A percentile compares a stretch with the other conserved stretches of the same genome.
Conservation (phyloP, 2,113 vertebrate species). For the Rhabdomys dilectus region DNA sequence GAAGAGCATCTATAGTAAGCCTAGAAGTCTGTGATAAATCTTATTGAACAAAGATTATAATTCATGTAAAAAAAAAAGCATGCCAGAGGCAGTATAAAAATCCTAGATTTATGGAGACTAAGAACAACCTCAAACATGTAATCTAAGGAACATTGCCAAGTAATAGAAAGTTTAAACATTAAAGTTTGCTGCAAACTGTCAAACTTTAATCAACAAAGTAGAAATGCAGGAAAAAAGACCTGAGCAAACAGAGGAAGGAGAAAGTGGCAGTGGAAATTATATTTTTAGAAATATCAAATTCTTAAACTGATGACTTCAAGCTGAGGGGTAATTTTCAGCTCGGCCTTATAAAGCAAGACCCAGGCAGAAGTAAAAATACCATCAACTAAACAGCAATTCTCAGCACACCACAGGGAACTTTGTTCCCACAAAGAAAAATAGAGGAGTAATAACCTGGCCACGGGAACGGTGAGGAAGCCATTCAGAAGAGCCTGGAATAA, state of each 20-base stretch:
- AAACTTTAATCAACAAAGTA: constrained; percentile 38
- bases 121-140: constrained; percentile 5
- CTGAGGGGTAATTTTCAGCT: constrained; percentile 71
- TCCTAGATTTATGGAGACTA: background rate
- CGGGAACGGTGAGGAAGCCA: constrained; percentile 60
- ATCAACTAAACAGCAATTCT: constrained; percentile 70
- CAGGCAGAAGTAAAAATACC: constrained; percentile 73
- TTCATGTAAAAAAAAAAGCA: constrained; percentile 44
- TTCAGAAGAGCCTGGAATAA: constrained; percentile 57
- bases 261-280: constrained; percentile 7
- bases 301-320: constrained; percentile 67
- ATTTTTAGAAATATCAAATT: constrained; percentile 73
- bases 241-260: constrained; percentile 16
- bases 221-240: constrained; percentile 9
- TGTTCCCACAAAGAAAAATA: constrained; percentile 71
- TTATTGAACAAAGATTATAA: constrained; percentile 45
- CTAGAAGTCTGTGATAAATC: background rate
- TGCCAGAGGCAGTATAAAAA: background rate
- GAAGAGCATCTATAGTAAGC: constrained; percentile 46
- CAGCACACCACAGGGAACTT: constrained; percentile 63
- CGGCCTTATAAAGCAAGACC: constrained; percentile 56
- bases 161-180: constrained; percentile 42
- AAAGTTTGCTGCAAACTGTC: constrained; percentile 36
- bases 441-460: constrained; percentile 47
- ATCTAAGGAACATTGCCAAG: constrained; percentile 31